These are phyloP conservation scores for Chelonus formosanus DNA, from an alignment of 2,888 invertebrate species.

Conservation along the genomic window DNA sequence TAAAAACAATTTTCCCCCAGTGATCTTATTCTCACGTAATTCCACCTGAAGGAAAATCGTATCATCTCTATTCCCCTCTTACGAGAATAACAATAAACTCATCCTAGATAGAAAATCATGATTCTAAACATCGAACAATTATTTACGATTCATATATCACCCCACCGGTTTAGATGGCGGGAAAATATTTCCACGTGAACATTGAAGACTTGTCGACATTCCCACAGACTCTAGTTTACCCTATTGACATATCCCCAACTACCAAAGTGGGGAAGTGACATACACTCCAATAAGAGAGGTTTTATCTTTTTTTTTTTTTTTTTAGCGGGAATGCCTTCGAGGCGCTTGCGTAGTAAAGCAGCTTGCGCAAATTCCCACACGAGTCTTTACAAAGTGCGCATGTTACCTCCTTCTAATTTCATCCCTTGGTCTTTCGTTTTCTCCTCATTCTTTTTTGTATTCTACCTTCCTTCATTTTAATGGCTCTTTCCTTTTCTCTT, in stretches of 20 bases:
- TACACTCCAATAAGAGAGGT: not conserved
- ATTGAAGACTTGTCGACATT: conserved; percentile 9
- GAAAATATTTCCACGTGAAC: conserved; percentile 12
- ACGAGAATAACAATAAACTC: not conserved
- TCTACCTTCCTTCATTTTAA: conserved; percentile 20
- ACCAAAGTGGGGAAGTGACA: conserved; percentile 19
- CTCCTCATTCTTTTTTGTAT: conserved; percentile 15
- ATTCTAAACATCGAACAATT: conserved; percentile 1
- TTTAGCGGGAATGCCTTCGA: conserved; percentile 28
- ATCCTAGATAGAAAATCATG: not conserved
- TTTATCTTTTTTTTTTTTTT: conserved; percentile 29
- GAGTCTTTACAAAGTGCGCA: conserved; percentile 36
- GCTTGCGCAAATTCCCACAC: conserved; percentile 57
- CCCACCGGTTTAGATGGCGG: conserved; percentile 2
- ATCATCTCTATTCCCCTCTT: no score
- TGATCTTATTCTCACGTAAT: no score
- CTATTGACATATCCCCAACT: not conserved
- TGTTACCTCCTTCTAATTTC: conserved; percentile 35
- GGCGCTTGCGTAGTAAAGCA: conserved; percentile 44
- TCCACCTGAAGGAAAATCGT: no score
- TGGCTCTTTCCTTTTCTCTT: conserved; percentile 10
- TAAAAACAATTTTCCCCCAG: no score
- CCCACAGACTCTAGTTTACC: conserved; percentile 28
- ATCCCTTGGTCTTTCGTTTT: conserved; percentile 35
- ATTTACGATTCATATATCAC: not conserved